phyloP scores from a whole-genome alignment of 2,888 invertebrate species.

The Drosophila peninsularis region DNA sequence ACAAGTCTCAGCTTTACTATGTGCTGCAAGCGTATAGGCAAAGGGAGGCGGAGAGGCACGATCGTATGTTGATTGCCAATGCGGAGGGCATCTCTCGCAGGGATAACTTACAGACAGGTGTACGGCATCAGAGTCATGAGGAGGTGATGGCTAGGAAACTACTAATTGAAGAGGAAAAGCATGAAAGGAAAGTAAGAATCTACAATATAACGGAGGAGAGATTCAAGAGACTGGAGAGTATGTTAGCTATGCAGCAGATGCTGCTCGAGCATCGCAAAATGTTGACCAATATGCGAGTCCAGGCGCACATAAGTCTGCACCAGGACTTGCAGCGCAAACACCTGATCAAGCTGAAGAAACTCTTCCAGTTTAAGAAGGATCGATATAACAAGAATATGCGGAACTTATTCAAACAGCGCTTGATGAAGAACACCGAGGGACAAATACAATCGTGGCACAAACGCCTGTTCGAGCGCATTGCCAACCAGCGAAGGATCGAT shows the following conservation, averaged over 20 bases:
- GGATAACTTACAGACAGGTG: slow-evolving; percentile 67
- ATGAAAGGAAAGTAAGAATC: slow-evolving; percentile 59
- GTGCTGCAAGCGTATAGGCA: slow-evolving; percentile 84
- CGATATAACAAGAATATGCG: slow-evolving; percentile 74
- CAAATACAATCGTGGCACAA: slow-evolving; percentile 79
- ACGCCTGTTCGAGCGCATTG: slow-evolving; percentile 77
- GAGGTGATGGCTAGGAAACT: slow-evolving; percentile 71
- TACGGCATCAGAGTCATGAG: slow-evolving; percentile 62
- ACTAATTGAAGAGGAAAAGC: slow-evolving; percentile 53
- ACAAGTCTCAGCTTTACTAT: slow-evolving; percentile 86
- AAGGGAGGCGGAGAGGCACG: slow-evolving; percentile 76
- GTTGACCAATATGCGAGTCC: slow-evolving; percentile 68
- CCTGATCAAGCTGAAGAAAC: slow-evolving; percentile 82
- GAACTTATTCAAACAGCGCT: slow-evolving; percentile 49
- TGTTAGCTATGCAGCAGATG: slow-evolving; percentile 56
- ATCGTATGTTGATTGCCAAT: slow-evolving; percentile 77
- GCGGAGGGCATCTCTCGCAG: slow-evolving; percentile 81
- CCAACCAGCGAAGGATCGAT: slow-evolving; percentile 68
- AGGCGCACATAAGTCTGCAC: slow-evolving; percentile 67
- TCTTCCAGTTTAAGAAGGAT: slow-evolving; percentile 79
- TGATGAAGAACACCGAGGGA: slow-evolving; percentile 54
- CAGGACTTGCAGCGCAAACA: slow-evolving; percentile 79
- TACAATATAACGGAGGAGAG: slow-evolving; percentile 61
- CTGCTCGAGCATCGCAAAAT: slow-evolving; percentile 71
- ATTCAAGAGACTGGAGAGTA: slow-evolving; percentile 63